Base-by-base conservation (phyloP, 2,113 vertebrate species). In the Menura novaehollandiae region DNA sequence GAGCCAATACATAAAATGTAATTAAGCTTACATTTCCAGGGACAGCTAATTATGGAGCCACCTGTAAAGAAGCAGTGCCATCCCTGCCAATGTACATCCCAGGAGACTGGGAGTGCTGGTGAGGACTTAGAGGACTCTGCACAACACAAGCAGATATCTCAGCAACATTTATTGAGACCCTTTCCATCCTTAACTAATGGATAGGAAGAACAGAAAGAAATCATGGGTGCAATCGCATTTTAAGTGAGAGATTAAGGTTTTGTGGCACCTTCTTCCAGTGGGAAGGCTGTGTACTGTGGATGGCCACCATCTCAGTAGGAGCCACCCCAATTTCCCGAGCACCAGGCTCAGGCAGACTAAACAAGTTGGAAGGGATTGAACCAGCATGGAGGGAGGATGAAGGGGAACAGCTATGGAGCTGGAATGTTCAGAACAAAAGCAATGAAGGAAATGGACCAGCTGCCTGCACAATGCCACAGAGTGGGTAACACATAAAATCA, bases 131-230 rank as follows among this genome's bases (percentile, higher is more conserved):
- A 72, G 30, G 14, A 37, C 49, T 63, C 52, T 49, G 30, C 49
- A 55, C 15, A 53, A 52, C 53, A 60, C 0, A 0, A 85, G 27
- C 28, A 49, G 21, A 19, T 27, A 15, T 26, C 47, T 71, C 26
- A 20, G 49, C 30, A 11, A 4, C 5, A 2, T 60, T 64, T 83
- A n/a, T 32, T 28, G 30, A 91, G 33, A 52, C 13, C 32, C 27
- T 76, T 85, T 53, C 32, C 26, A 47, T 55, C 60, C 21, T 55
- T 63, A 28, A 35, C 22, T 33, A 73, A 9, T 3, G 7, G 26
- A 28, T 20, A 59, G 39, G 35, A 88, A 49, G 39, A 56, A 43
- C 27, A 76, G 47, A 71, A 72, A 56, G 8, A 21, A 72, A 52
- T 44, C 14, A n/a, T 4, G 23, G 8, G 26, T 24, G 44, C 35